Evolutionary conservation across 2,797 vertebrate species (phyloP), one percentile per base, ranked within the genome.

Genomic region (Lagocephalus sceleratus): DNA sequence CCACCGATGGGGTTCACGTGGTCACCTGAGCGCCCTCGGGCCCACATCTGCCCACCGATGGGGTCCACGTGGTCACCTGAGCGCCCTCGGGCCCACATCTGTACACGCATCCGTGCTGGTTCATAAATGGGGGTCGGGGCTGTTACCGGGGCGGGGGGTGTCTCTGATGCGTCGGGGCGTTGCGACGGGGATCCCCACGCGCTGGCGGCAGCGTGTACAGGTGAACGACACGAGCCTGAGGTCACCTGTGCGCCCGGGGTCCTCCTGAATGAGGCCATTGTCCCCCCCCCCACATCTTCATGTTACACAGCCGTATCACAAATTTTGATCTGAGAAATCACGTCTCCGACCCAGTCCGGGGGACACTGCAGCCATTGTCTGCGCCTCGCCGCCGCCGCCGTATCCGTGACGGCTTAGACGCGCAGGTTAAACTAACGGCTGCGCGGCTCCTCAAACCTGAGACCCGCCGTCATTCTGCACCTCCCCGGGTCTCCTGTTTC

Each of bases 271-370:
- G 63, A 73, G 58, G 21, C 67, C 61, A 76, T 80, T 86, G 84
- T 85, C 21, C 76, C 25, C 52, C 40, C 4, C 47, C 47, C 40
- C 56, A 45, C 66, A 73, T 81, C 75, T 78, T 86, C 79, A 71
- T 60, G 79, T 85, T 86, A 82, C 82, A 81, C 71, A 66, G 72
- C 29, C 26, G 32, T 69, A 73, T 74, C 73, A 15, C 71, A 76
- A 83, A 81, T 73, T 74, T 65, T 83, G 76, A 80, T 76, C 82
- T 66, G 52, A 60, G 70, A 75, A 78, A 86, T 84, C 73, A 77
- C 71, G 79, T 73, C 68, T 76, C 40, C 74, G 57, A 78, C 63
- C 73, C 68, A n/a, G n/a, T 63, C 22, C n/a, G n/a, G n/a, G n/a
- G 40, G 38, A 85, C 75, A 87, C 62, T 68, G 73, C 44, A 19